phyloP scores from a whole-genome alignment of 2,797 vertebrate species.

The Pelodytes ibericus region DNA sequence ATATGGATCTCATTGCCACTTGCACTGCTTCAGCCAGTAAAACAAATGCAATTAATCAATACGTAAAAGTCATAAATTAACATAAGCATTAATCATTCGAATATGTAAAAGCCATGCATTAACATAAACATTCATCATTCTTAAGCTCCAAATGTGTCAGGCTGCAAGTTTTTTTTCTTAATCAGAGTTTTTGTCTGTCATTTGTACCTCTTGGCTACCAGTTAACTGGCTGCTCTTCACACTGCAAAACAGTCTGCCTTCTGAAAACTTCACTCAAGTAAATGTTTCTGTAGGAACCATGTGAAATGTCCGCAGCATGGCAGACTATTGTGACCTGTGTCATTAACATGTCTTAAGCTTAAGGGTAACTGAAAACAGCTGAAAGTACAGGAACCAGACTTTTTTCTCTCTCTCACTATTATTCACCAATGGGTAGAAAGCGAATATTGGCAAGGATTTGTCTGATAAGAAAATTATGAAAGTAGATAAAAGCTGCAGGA shows the following conservation, averaged over 20 bases:
- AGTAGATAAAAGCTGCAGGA: too few relatives aligned
- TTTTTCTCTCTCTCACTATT: too few relatives aligned
- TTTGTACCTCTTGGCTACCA: slow-evolving; percentile 64
- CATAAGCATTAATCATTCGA: slow-evolving; percentile 73
- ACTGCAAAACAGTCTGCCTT: slow-evolving; percentile 59
- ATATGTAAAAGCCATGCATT: slow-evolving; percentile 71
- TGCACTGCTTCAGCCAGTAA: slow-evolving; percentile 66
- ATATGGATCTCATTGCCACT: slow-evolving; percentile 75
- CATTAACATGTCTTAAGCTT: background rate
- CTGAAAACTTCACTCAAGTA: slow-evolving; percentile 59
- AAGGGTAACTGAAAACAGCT: background rate
- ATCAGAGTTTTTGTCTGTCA: slow-evolving; percentile 64
- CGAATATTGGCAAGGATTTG: too few relatives aligned
- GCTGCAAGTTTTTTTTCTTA: slow-evolving; percentile 64
- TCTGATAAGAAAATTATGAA: too few relatives aligned
- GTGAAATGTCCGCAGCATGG: slow-evolving; percentile 23
- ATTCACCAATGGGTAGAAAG: too few relatives aligned
- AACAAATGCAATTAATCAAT: slow-evolving; percentile 74
- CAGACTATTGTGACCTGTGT: background rate
- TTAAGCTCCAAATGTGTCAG: slow-evolving; percentile 65
- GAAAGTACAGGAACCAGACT: too few relatives aligned
- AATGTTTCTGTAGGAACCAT: slow-evolving; percentile 59
- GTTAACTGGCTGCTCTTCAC: slow-evolving; percentile 59
- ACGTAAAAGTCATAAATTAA: slow-evolving; percentile 72
- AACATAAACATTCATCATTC: slow-evolving; percentile 73